A percentile compares a stretch with the other conserved stretches of the same genome.
These are phyloP conservation scores for Serranus cabrilla DNA, from an alignment of 2,797 vertebrate species.

Conservation along the genomic window DNA sequence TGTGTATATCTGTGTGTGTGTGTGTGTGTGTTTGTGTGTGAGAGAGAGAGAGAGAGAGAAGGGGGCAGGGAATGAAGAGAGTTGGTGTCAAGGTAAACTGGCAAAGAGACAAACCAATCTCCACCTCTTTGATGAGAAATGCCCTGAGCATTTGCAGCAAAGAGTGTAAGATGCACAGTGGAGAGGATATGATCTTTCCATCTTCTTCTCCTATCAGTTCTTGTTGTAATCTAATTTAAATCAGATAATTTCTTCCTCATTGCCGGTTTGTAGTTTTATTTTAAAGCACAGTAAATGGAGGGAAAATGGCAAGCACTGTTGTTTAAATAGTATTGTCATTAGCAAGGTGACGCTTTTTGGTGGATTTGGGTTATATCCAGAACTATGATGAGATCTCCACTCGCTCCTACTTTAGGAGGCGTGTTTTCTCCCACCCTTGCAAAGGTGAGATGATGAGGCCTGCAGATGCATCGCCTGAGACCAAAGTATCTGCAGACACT, in stretches of 20 bases:
- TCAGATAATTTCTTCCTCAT: neutral
- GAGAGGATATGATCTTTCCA: conserved; percentile 29
- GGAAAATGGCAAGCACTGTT: neutral
- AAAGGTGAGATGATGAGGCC: conserved; percentile 35
- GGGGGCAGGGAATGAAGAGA: conserved; percentile 8
- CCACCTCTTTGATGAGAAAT: conserved; percentile 57
- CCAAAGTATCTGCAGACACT: conserved; percentile 39
- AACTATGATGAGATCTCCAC: conserved; percentile 16
- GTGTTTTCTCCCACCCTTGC: conserved; percentile 5
- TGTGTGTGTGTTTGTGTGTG: neutral
- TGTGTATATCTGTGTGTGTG: neutral
- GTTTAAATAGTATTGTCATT: neutral
- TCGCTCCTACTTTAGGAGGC: conserved; percentile 1
- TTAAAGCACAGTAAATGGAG: neutral
- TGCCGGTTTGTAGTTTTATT: neutral
- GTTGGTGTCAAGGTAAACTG: conserved; percentile 62
- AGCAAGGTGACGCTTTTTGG: neutral
- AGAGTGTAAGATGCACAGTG: conserved; percentile 14
- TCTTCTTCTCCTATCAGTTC: conserved; percentile 11
- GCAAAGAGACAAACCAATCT: conserved; percentile 68
- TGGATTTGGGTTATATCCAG: conserved; percentile 11
- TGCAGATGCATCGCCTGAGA: conserved; percentile 41
- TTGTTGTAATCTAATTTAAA: conserved; percentile 16
- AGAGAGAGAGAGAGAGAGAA: neutral
- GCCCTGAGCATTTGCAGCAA: conserved; percentile 50